Evolutionary conservation across 1,140 invertebrate species (phyloP).

Genomic region (Penaeus indicus): DNA sequence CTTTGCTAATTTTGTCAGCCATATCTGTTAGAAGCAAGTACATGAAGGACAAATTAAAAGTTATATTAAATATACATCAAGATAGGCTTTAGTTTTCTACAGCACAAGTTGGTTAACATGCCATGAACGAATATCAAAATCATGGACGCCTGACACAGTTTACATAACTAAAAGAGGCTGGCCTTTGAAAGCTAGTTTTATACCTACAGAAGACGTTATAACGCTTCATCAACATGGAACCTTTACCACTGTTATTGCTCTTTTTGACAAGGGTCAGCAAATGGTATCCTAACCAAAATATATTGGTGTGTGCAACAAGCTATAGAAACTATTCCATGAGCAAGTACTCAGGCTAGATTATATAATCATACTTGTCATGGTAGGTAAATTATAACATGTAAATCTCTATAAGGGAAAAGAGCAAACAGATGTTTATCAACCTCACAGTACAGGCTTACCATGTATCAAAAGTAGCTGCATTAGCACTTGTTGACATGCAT

Average conservation of each 20-base stretch:
- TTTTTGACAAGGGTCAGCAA: neutral
- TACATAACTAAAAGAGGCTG: slow-evolving; percentile 13
- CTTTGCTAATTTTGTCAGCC: slow-evolving; percentile 30
- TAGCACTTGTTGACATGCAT: slow-evolving; percentile 44
- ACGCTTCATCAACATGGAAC: slow-evolving; percentile 24
- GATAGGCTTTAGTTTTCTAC: slow-evolving; percentile 18
- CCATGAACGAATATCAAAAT: slow-evolving; percentile 17
- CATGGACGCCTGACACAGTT: slow-evolving; percentile 6
- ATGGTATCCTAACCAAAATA: too few species aligned
- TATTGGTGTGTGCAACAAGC: neutral
- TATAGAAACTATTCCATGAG: slow-evolving; percentile 24
- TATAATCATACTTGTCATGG: neutral
- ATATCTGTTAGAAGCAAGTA: slow-evolving; percentile 11
- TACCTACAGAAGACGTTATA: slow-evolving; percentile 16
- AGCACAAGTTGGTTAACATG: slow-evolving; percentile 28
- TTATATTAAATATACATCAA: slow-evolving; percentile 36
- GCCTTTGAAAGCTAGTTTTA: neutral
- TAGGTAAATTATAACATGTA: slow-evolving; percentile 12
- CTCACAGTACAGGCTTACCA: slow-evolving; percentile 46
- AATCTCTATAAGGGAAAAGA: slow-evolving; percentile 23
- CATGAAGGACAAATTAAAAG: neutral
- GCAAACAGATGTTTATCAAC: slow-evolving; percentile 20
- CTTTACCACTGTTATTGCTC: slow-evolving; percentile 42
- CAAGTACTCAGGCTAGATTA: slow-evolving; percentile 38
- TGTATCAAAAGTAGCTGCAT: slow-evolving; percentile 53